These are phyloP conservation scores for Pangasius macronema DNA, from an alignment of 2,797 vertebrate species.

Conservation along the genomic window DNA sequence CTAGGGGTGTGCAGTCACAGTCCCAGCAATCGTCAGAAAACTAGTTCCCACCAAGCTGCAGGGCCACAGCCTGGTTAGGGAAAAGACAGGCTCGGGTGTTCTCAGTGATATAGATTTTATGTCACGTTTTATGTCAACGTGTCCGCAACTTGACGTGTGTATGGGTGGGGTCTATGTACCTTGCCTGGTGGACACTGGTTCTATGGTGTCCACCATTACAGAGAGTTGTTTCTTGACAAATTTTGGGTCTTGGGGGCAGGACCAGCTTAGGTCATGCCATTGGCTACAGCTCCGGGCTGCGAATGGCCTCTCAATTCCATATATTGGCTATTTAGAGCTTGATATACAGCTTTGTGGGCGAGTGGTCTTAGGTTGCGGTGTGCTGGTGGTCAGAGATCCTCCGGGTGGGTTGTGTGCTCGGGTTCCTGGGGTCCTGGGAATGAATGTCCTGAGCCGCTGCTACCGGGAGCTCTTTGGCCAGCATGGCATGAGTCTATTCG, in stretches of 20 bases:
- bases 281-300: not conserved
- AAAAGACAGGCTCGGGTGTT: too few species aligned
- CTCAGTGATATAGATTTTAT: too few species aligned
- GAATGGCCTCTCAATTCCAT: not conserved
- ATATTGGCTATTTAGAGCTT: slow-evolving; percentile 1
- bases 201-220: slow-evolving; percentile 3
- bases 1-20: too few species aligned
- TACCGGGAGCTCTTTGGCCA: too few species aligned
- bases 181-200: too few species aligned
- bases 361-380: not conserved
- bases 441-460: too few species aligned
- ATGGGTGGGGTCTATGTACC: too few species aligned
- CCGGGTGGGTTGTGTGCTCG: not conserved
- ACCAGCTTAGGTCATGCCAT: not conserved
- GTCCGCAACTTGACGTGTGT: too few species aligned
- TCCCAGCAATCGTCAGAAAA: too few species aligned
- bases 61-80: too few species aligned
- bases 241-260: not conserved
- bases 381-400: not conserved
- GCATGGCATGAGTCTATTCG: not conserved
- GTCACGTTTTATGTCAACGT: too few species aligned
- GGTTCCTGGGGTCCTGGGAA: not conserved
- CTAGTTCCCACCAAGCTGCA: too few species aligned
- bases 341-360: not conserved
- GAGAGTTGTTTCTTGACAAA: not conserved